Percentiles rank a stretch among this genome's conserved stretches.
These are phyloP conservation scores for Chrysolophus pictus DNA, from an alignment of 2,797 vertebrate genomes.

Conservation along the genomic window DNA sequence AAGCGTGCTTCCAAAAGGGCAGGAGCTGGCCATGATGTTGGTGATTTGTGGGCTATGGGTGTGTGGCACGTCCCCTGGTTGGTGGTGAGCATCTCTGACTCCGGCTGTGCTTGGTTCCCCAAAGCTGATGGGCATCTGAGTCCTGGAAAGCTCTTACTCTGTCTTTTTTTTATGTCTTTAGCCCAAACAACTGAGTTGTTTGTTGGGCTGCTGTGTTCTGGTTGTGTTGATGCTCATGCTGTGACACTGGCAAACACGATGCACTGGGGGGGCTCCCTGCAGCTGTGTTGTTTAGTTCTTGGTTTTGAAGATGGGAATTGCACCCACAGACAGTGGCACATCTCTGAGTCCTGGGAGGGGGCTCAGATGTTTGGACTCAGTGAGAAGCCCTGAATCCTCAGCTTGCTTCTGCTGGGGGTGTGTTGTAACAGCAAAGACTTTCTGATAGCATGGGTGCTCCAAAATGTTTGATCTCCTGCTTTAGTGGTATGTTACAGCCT, in stretches of 20 bases:
- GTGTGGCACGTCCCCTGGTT: background rate
- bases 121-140: background rate
- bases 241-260: background rate
- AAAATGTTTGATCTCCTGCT: conserved; percentile 12
- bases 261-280: background rate
- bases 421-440: background rate
- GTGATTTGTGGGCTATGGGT: background rate
- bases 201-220: background rate
- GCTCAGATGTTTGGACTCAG: background rate
- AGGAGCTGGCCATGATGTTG: background rate
- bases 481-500: background rate
- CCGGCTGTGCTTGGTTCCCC: background rate
- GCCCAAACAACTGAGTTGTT: background rate
- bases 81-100: background rate
- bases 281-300: conserved; percentile 12
- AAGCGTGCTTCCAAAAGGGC: background rate
- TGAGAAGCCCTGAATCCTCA: conserved; percentile 5
- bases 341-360: background rate
- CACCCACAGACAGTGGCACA: background rate
- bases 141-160: background rate
- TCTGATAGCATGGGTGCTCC: background rate
- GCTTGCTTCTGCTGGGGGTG: conserved; percentile 17
- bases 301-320: background rate
- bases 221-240: background rate
- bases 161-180: background rate